phyloP scores from a whole-genome alignment of 2,888 invertebrate genomes.

The Clunio marinus region DNA sequence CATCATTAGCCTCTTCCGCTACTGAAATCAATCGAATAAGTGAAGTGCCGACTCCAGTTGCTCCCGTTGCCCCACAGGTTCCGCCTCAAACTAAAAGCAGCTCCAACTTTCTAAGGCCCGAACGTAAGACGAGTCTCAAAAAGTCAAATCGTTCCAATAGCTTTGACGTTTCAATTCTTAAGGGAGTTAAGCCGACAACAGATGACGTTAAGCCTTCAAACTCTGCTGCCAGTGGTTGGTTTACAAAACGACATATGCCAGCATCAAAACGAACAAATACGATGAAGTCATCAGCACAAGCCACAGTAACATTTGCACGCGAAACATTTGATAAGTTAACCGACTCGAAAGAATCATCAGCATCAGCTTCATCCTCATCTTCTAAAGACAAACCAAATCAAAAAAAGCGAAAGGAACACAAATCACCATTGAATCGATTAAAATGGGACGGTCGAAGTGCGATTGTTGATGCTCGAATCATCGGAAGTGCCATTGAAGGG shows the following conservation, averaged over 20 bases:
- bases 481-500: slow-evolving; percentile 80
- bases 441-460: slow-evolving; percentile 66
- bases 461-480: slow-evolving; percentile 71
- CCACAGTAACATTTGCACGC: slow-evolving; percentile 58
- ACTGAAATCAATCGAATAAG: slow-evolving; percentile 72
- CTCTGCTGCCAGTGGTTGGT: slow-evolving; percentile 66
- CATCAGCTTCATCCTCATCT: not conserved
- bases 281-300: slow-evolving; percentile 52
- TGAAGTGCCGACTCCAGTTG: slow-evolving; percentile 44
- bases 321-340: slow-evolving; percentile 58
- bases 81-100: slow-evolving; percentile 41
- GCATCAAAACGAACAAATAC: slow-evolving; percentile 61
- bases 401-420: slow-evolving; percentile 39
- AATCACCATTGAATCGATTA: slow-evolving; percentile 40
- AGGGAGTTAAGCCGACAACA: slow-evolving; percentile 52
- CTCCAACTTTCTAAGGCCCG: slow-evolving; percentile 45
- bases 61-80: not conserved
- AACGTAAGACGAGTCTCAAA: slow-evolving; percentile 57
- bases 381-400: slow-evolving; percentile 31
- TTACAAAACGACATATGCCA: slow-evolving; percentile 72
- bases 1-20: slow-evolving; percentile 73
- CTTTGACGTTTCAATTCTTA: slow-evolving; percentile 73
- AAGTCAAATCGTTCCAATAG: slow-evolving; percentile 76
- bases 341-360: slow-evolving; percentile 50
- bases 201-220: slow-evolving; percentile 49